Evolutionary conservation across 2,888 invertebrate species (phyloP).

Genomic region (Rhagonycha fulva): DNA sequence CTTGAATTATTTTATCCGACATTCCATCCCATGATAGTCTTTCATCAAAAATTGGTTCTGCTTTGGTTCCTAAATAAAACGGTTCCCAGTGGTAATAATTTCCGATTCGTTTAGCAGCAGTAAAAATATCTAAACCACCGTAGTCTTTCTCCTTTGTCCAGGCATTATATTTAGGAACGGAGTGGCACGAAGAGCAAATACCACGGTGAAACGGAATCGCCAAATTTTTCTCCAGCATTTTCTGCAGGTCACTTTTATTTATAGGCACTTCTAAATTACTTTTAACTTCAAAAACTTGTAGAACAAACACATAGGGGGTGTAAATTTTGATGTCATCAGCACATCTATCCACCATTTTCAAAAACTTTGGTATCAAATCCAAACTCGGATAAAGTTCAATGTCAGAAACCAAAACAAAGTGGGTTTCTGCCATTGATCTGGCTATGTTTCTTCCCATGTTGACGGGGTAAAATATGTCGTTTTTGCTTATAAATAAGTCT

Average conservation of each 20-base stretch:
- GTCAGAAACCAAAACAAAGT: constrained; percentile 27
- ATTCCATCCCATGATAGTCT: constrained; percentile 88
- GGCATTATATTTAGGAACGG: constrained; percentile 75
- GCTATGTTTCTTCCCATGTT: constrained; percentile 31
- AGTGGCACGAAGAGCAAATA: constrained; percentile 81
- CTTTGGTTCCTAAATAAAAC: constrained; percentile 83
- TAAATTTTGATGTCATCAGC: not conserved
- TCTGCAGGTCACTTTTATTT: constrained; percentile 29
- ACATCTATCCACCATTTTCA: constrained; percentile 13
- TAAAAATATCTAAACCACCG: constrained; percentile 71
- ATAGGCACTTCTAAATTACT: constrained; percentile 3
- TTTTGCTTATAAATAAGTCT: constrained; percentile 17
- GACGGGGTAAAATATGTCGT: constrained; percentile 20
- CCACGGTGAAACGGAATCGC: constrained; percentile 86
- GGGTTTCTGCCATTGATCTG: constrained; percentile 23
- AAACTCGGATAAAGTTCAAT: constrained; percentile 30
- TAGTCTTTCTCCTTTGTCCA: constrained; percentile 74
- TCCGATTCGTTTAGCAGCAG: constrained; percentile 76
- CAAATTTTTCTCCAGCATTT: constrained; percentile 62
- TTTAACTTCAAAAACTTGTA: constrained; percentile 25
- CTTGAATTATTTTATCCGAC: constrained; percentile 90
- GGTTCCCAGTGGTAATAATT: constrained; percentile 84
- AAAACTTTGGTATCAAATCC: constrained; percentile 20
- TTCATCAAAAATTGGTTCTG: constrained; percentile 82
- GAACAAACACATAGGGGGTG: constrained; percentile 15